Percentiles rank a stretch among this genome's conserved stretches.
Conservation (phyloP, 2,888 invertebrate genomes). For the Hyposoter dolosus region DNA sequence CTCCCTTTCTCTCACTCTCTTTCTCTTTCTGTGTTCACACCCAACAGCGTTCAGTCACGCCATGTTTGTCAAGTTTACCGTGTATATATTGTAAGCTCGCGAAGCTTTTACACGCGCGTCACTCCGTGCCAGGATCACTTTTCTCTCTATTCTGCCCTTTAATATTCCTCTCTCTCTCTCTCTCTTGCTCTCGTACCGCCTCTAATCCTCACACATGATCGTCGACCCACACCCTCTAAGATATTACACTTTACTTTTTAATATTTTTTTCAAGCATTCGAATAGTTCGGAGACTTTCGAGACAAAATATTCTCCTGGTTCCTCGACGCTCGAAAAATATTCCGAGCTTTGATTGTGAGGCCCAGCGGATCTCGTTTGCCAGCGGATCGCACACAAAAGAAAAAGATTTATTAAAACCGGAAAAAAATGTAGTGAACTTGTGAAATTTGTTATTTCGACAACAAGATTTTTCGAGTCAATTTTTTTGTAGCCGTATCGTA, state of each 20-base stretch:
- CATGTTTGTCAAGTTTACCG: conserved; percentile 76
- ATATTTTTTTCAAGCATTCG: conserved; percentile 45
- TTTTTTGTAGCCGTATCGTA: neutral
- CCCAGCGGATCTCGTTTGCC: no score
- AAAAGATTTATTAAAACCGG: no score
- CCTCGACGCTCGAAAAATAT: neutral
- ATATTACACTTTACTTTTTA: conserved; percentile 11
- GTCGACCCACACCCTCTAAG: neutral
- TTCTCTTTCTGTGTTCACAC: conserved; percentile 74
- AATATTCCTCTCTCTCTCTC: conserved; percentile 30
- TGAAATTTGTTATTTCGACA: no score
- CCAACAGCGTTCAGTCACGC: conserved; percentile 78
- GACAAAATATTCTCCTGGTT: conserved; percentile 44
- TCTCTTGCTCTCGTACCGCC: neutral
- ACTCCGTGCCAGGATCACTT: conserved; percentile 75
- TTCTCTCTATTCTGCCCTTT: conserved; percentile 68
- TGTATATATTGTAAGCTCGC: conserved; percentile 67
- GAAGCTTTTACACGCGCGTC: conserved; percentile 74
- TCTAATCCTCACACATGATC: conserved; percentile 7
- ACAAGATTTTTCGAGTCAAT: no score
- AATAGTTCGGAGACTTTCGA: conserved; percentile 55
- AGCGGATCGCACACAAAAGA: no score
- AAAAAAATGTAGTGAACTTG: no score
- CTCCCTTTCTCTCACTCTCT: conserved; percentile 8
- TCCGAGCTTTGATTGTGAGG: conserved; percentile 53